Evolutionary conservation across 2,113 vertebrate species (phyloP).

Genomic region (Tachycineta bicolor): DNA sequence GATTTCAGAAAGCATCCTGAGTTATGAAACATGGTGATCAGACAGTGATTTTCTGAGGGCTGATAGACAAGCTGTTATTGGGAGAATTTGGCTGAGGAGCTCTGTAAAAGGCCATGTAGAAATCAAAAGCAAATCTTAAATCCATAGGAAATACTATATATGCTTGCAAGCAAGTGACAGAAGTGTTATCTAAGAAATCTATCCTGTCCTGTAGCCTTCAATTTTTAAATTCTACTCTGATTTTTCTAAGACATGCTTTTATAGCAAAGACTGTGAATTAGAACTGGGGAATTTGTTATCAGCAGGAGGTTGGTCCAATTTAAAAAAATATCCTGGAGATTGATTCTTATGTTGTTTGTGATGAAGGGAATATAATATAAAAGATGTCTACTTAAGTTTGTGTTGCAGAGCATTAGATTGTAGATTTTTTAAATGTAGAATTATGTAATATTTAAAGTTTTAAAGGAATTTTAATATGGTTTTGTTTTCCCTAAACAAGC

Average conservation of each 20-base stretch:
- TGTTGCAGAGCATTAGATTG: neutral
- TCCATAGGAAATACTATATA: neutral
- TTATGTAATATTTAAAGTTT: neutral
- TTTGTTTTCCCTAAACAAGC: neutral
- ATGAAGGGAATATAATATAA: neutral
- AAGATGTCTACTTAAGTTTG: neutral
- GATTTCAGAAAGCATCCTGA: neutral
- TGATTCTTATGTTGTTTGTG: neutral
- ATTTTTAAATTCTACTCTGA: neutral
- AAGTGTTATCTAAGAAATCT: neutral
- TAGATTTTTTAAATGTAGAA: neutral
- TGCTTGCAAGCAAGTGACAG: neutral
- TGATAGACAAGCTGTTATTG: neutral
- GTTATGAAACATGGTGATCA: fast-evolving
- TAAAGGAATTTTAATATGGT: neutral
- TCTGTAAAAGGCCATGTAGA: neutral
- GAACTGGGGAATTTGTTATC: neutral
- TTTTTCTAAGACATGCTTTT: neutral
- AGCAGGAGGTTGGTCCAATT: neutral
- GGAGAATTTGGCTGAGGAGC: neutral
- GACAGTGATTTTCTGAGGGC: neutral
- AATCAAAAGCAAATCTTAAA: neutral
- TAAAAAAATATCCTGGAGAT: neutral
- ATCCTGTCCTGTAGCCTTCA: neutral
- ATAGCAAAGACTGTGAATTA: neutral